phyloP scores from a whole-genome alignment of 2,113 vertebrate genomes.

The Pomatorhinus ruficollis region DNA sequence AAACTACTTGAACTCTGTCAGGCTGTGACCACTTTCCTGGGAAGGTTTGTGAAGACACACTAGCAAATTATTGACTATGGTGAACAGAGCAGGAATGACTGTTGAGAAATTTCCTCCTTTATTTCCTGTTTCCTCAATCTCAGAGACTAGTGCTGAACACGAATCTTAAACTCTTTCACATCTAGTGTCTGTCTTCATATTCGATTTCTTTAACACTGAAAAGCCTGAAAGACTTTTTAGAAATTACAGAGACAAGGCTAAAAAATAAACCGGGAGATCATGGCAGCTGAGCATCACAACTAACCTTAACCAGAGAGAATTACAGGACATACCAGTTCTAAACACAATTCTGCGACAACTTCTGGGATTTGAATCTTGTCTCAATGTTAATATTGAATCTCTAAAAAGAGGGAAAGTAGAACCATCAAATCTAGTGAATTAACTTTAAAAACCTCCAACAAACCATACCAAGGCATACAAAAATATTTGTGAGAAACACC shows the following conservation, averaged over 20 bases:
- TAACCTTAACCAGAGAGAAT: not conserved
- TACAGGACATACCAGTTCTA: not conserved
- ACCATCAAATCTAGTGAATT: not conserved
- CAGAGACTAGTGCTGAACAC: not conserved
- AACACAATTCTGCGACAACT: not conserved
- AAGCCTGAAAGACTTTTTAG: not conserved
- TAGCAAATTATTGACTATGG: not conserved
- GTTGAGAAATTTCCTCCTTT: not conserved
- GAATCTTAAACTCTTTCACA: not conserved
- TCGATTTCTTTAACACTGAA: not conserved
- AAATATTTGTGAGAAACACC: not conserved
- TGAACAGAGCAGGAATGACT: not conserved
- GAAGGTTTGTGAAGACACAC: not conserved
- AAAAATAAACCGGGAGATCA: not conserved
- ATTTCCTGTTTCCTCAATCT: not conserved
- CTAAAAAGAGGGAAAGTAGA: not conserved
- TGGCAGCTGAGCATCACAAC: not conserved
- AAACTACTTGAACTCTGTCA: not conserved
- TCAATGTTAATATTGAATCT: not conserved
- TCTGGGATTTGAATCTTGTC: not conserved
- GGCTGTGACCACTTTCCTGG: no score
- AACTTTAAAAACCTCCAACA: not conserved
- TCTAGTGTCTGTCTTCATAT: not conserved
- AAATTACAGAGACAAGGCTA: not conserved
- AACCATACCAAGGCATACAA: not conserved